phyloP scores from a whole-genome alignment of 2,113 vertebrate species.

The Callionymus lyra region DNA sequence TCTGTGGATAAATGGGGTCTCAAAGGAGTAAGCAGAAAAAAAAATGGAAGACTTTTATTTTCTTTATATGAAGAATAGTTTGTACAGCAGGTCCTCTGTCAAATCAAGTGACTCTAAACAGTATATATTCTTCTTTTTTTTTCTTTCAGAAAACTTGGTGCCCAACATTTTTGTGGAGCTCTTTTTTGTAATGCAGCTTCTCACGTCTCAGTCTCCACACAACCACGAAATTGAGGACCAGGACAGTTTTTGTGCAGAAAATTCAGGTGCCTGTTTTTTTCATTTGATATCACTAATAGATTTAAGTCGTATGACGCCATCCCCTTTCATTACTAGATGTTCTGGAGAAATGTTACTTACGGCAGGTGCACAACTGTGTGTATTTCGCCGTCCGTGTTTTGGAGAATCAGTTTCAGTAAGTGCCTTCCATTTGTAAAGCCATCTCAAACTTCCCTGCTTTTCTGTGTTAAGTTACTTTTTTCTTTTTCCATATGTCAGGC shows the following conservation, averaged over 20 bases:
- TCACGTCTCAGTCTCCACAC: conserved; percentile 73
- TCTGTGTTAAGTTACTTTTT: background rate
- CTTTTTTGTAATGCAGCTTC: conserved; percentile 89
- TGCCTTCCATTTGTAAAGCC: conserved; percentile 15
- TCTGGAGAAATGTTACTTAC: conserved; percentile 74
- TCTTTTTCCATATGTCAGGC: conserved; percentile 50
- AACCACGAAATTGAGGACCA: conserved; percentile 26
- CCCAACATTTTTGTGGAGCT: conserved; percentile 95
- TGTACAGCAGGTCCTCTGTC: too few relatives aligned
- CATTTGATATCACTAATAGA: background rate
- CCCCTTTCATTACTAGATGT: conserved; percentile 57
- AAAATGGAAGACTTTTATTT: too few relatives aligned
- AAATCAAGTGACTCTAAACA: background rate
- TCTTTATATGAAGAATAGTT: too few relatives aligned
- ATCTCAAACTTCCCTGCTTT: background rate
- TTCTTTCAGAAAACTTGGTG: conserved; percentile 82
- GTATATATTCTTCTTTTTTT: background rate
- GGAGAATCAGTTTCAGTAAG: conserved; percentile 88
- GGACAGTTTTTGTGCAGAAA: conserved; percentile 22
- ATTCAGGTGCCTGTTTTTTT: conserved; percentile 32
- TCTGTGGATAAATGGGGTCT: too few relatives aligned
- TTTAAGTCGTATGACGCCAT: background rate
- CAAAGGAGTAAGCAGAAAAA: too few relatives aligned
- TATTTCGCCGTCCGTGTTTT: conserved; percentile 90
- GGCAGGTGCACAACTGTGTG: conserved; percentile 89